These are phyloP conservation scores for Hypanus sabinus DNA, from an alignment of 2,113 vertebrate genomes.

Conservation along the genomic window DNA sequence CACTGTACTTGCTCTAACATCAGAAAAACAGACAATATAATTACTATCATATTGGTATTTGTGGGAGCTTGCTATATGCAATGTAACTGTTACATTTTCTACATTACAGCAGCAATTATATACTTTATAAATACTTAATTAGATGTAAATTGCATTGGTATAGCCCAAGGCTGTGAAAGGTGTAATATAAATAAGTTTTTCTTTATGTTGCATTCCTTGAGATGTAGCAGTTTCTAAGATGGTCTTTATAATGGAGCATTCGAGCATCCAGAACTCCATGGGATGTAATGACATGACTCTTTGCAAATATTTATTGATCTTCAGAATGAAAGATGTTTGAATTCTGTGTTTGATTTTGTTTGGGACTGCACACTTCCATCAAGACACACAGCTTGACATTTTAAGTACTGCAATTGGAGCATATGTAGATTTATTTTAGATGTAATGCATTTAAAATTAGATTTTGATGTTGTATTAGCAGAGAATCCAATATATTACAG, in stretches of 20 bases:
- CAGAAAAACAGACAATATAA: too few relatives aligned
- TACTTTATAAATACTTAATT: too few relatives aligned
- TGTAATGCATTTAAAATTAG: constrained; percentile 16
- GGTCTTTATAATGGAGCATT: neutral
- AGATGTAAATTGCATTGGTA: too few relatives aligned
- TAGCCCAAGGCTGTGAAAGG: too few relatives aligned
- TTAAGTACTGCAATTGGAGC: constrained; percentile 18
- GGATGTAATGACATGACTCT: neutral
- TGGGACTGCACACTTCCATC: neutral
- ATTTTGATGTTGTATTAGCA: neutral
- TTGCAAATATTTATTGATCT: constrained; percentile 23
- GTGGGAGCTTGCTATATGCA: too few relatives aligned
- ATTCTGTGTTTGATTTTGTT: constrained; percentile 20
- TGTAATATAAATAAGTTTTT: too few relatives aligned
- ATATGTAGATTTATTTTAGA: constrained; percentile 7
- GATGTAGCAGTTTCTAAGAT: neutral
- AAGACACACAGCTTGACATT: constrained; percentile 25
- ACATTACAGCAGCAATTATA: too few relatives aligned
- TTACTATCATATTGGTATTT: too few relatives aligned
- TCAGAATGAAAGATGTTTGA: neutral
- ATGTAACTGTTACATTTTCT: too few relatives aligned
- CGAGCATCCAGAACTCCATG: neutral
- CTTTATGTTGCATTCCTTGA: neutral
- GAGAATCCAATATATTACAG: neutral
- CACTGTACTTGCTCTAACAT: too few relatives aligned